These are phyloP conservation scores for Caligus rogercresseyi DNA, from an alignment of 1,140 invertebrate species.

Conservation along the genomic window DNA sequence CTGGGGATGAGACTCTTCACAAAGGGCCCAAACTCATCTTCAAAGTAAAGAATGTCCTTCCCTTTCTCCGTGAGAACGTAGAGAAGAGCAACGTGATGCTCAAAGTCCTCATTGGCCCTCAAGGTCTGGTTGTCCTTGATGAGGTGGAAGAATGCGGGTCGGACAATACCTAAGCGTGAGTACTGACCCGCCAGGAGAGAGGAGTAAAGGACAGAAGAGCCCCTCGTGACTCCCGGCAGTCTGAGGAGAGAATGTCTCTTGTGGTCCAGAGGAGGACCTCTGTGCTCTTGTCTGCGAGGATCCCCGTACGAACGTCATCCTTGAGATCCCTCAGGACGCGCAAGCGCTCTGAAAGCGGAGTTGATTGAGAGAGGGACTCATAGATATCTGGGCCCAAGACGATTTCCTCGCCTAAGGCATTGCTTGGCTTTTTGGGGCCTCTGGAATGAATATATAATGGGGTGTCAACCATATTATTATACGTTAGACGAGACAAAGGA, in stretches of 20 bases:
- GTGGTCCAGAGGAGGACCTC: neutral
- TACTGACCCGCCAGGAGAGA: neutral
- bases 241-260: neutral
- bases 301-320: neutral
- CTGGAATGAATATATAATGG: neutral
- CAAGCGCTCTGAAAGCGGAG: neutral
- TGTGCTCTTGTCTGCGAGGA: neutral
- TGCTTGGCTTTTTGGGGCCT: neutral
- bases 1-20: neutral
- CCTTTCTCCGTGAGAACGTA: neutral
- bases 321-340: neutral
- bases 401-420: neutral
- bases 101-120: neutral
- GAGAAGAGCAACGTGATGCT: neutral
- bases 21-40: slow-evolving; percentile 5
- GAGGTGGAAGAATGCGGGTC: neutral
- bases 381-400: neutral
- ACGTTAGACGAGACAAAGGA: too few species aligned
- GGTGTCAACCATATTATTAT: neutral
- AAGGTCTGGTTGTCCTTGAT: neutral
- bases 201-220: neutral
- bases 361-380: neutral
- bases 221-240: neutral
- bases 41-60: slow-evolving; percentile 11
- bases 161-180: neutral